A percentile compares a stretch with the other conserved stretches of the same genome.
phyloP scores from a whole-genome alignment of 2,797 vertebrate species.

The Neostethus bicornis region DNA sequence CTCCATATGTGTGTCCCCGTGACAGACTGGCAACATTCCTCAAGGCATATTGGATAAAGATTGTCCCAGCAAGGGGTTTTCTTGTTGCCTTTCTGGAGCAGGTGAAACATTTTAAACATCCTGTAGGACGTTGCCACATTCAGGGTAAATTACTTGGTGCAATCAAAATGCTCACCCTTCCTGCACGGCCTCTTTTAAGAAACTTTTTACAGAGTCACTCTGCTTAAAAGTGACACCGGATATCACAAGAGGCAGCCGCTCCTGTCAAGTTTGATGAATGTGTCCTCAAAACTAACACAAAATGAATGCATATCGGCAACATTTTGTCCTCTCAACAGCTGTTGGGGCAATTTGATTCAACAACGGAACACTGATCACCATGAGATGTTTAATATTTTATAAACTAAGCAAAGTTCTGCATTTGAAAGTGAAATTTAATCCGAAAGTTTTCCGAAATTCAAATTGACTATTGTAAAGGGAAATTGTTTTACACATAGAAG shows the following conservation, averaged over 20 bases:
- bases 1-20: too few relatives aligned
- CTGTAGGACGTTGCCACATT: not conserved
- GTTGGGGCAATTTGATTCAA: not conserved
- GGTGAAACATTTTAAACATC: not conserved
- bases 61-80: not conserved
- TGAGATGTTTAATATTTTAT: not conserved
- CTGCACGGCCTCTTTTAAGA: not conserved
- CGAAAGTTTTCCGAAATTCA: too few relatives aligned
- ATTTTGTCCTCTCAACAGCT: not conserved
- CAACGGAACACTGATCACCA: not conserved
- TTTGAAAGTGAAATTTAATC: too few relatives aligned
- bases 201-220: not conserved
- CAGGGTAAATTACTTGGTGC: not conserved
- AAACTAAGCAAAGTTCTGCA: too few relatives aligned
- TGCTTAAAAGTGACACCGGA: slow-evolving; percentile 8
- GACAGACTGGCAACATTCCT: not conserved
- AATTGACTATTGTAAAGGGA: too few relatives aligned
- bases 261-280: slow-evolving; percentile 2
- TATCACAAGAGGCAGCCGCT: not conserved
- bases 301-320: not conserved
- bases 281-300: not conserved
- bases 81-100: not conserved
- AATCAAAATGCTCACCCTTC: not conserved
- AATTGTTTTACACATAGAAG: too few relatives aligned
- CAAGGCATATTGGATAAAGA: not conserved